These are phyloP conservation scores for Chlorodrepanis virens DNA, from an alignment of 2,113 vertebrate species.

Conservation along the genomic window DNA sequence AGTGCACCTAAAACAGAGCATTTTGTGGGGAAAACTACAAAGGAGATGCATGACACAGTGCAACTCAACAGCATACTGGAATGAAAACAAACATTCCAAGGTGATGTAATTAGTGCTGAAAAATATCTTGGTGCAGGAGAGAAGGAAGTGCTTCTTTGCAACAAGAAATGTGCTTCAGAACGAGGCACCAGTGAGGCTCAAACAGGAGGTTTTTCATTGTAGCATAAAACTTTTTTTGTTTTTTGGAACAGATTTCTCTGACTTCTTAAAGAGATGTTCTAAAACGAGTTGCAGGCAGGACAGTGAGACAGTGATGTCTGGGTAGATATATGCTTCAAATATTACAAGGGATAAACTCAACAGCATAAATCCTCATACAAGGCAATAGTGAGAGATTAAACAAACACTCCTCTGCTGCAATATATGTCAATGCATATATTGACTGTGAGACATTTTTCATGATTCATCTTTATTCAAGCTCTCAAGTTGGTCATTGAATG, in stretches of 20 bases:
- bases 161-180: not conserved
- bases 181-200: not conserved
- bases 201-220: not conserved
- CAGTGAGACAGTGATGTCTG: not conserved
- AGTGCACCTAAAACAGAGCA: not conserved
- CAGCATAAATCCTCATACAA: not conserved
- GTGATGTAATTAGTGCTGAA: not conserved
- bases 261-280: not conserved
- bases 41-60: rapidly evolving
- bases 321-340: not conserved
- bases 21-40: not conserved
- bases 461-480: not conserved
- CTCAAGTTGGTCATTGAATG: not conserved
- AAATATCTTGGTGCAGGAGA: not conserved
- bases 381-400: not conserved
- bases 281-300: not conserved
- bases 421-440: not conserved
- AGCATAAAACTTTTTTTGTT: not conserved
- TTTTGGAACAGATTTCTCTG: not conserved
- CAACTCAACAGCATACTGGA: not conserved
- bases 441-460: not conserved
- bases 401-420: not conserved
- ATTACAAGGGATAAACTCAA: not conserved
- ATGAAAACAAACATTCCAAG: not conserved
- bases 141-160: not conserved